phyloP scores from a whole-genome alignment of 2,113 vertebrate species.

The Tonatia bakeri region DNA sequence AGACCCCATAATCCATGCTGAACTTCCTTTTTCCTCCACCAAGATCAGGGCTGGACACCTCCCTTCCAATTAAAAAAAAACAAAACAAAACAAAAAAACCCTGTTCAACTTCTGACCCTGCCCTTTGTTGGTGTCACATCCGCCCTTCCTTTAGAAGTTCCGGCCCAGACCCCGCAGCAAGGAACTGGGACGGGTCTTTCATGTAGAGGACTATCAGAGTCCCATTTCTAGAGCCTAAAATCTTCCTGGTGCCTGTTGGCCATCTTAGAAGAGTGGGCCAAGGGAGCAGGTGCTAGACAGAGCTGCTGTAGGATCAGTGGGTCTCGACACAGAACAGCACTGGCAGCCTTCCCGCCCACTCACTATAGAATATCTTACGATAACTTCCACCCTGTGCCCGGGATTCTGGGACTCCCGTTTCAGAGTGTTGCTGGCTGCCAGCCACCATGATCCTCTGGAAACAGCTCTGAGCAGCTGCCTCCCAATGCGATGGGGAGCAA shows the following conservation, averaged over 20 bases:
- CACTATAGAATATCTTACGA: background rate
- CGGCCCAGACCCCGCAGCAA: background rate
- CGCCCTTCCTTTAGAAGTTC: background rate
- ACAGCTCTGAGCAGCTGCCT: slow-evolving; percentile 31
- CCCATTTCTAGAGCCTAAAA: background rate
- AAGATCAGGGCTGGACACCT: background rate
- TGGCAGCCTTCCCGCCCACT: background rate
- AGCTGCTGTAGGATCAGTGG: background rate
- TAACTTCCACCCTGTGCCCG: background rate
- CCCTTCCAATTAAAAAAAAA: background rate
- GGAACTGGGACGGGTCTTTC: background rate
- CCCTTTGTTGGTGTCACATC: accelerated
- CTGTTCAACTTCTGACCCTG: background rate
- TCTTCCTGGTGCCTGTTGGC: background rate
- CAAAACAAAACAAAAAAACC: background rate
- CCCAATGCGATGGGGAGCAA: background rate
- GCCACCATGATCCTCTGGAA: background rate
- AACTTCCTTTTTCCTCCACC: background rate
- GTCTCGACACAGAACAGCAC: background rate
- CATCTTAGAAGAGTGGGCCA: background rate
- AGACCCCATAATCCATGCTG: background rate
- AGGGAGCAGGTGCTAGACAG: background rate
- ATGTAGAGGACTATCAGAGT: background rate
- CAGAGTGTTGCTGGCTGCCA: background rate
- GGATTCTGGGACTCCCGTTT: background rate